Conservation (phyloP, 2,113 vertebrate species). For the Notothenia rossii region DNA sequence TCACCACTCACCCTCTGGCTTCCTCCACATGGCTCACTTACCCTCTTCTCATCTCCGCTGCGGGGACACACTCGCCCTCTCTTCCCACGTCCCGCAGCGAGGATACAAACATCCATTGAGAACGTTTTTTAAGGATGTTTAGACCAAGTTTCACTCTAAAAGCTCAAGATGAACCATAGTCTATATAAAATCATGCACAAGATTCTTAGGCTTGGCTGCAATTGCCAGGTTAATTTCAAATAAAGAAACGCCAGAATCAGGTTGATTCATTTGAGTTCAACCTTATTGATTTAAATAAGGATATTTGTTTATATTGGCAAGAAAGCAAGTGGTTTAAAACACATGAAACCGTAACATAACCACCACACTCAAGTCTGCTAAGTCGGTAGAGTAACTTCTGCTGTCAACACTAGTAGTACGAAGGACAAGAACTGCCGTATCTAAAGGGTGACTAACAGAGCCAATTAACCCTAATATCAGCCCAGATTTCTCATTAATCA, state of each 20-base stretch:
- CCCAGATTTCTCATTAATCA: constrained; percentile 72
- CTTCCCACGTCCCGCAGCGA: constrained; percentile 59
- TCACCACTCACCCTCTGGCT: constrained; percentile 79
- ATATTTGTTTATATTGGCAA: constrained; percentile 8
- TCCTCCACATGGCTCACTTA: constrained; percentile 80
- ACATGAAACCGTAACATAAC: neutral
- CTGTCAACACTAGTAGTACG: constrained; percentile 36
- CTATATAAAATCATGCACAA: neutral
- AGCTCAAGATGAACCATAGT: neutral
- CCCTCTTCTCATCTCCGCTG: constrained; percentile 75
- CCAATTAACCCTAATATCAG: constrained; percentile 65
- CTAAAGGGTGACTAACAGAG: constrained; percentile 48
- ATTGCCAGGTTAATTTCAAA: neutral
- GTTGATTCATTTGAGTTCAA: neutral
- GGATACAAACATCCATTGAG: constrained; percentile 59
- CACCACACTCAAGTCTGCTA: neutral
- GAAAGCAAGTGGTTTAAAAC: neutral
- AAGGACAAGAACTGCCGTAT: constrained; percentile 32
- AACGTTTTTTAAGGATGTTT: constrained; percentile 20
- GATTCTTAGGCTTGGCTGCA: neutral
- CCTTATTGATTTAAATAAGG: neutral
- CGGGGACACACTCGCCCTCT: constrained; percentile 60
- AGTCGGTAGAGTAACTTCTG: constrained; percentile 23
- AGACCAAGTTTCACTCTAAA: neutral
- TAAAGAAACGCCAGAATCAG: neutral